These are phyloP conservation scores for Hydropotes inermis DNA, from an alignment of 2,113 vertebrate species.

Conservation along the genomic window DNA sequence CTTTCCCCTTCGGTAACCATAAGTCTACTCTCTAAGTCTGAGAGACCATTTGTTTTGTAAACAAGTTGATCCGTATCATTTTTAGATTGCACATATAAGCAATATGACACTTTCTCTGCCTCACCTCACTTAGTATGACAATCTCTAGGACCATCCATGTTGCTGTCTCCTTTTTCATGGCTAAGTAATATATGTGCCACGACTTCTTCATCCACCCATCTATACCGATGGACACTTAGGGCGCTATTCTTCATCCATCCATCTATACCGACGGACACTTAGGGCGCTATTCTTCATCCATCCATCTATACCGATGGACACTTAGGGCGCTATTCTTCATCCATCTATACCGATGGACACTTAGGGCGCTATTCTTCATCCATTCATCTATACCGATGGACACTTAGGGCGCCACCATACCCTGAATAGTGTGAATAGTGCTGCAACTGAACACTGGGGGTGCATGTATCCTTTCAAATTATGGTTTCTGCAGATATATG, in stretches of 20 bases:
- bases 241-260: neutral
- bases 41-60: neutral
- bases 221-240: neutral
- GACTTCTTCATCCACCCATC: neutral
- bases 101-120: neutral
- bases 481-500: neutral
- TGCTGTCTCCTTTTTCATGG: neutral
- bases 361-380: neutral
- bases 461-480: neutral
- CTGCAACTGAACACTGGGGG: neutral
- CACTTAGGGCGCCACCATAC: neutral
- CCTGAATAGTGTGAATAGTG: neutral
- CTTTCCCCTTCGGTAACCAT: neutral
- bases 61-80: neutral
- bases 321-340: neutral
- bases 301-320: neutral
- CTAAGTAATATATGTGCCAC: neutral
- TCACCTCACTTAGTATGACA: neutral
- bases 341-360: neutral
- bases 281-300: neutral
- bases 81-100: neutral
- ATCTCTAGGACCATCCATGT: neutral
- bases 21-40: neutral
- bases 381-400: neutral
- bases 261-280: neutral